These are phyloP conservation scores for Forbesichthys papilliferus DNA, from an alignment of 2,113 vertebrate species.

Conservation along the genomic window DNA sequence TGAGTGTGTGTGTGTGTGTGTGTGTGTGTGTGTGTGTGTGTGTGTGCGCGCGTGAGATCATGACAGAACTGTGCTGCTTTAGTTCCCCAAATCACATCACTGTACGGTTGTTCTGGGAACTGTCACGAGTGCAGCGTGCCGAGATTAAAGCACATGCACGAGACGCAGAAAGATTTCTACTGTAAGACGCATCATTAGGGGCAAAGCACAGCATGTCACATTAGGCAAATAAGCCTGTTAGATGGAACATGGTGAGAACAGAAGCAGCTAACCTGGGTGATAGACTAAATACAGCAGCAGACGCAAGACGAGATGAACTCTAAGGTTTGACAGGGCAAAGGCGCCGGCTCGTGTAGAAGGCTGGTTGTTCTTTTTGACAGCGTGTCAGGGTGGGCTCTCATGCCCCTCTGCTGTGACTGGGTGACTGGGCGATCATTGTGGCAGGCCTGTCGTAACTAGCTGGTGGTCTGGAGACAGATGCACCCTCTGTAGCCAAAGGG, in stretches of 20 bases:
- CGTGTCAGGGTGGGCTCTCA: conserved; percentile 84
- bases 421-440: conserved; percentile 89
- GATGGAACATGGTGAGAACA: conserved; percentile 14
- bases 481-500: conserved; percentile 82
- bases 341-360: conserved; percentile 73
- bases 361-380: conserved; percentile 90
- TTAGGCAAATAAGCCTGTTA: conserved; percentile 17
- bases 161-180: conserved; percentile 51
- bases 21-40: too few relatives aligned
- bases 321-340: conserved; percentile 87
- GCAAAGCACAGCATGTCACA: conserved; percentile 22
- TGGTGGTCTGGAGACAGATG: conserved; percentile 80
- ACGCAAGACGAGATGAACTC: conserved; percentile 49
- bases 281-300: conserved; percentile 9
- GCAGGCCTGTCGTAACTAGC: conserved; percentile 91
- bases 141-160: conserved; percentile 28
- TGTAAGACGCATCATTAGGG: conserved; percentile 4
- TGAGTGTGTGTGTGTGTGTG: too few relatives aligned
- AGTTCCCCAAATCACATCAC: conserved; percentile 49
- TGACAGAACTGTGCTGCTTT: not conserved
- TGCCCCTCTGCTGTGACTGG: conserved; percentile 83
- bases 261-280: conserved; percentile 32
- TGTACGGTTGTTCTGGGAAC: conserved; percentile 41
- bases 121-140: conserved; percentile 23
- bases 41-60: conserved; percentile 30